Base-by-base conservation (phyloP, 2,797 vertebrate genomes). In the Echeneis naucrates region DNA sequence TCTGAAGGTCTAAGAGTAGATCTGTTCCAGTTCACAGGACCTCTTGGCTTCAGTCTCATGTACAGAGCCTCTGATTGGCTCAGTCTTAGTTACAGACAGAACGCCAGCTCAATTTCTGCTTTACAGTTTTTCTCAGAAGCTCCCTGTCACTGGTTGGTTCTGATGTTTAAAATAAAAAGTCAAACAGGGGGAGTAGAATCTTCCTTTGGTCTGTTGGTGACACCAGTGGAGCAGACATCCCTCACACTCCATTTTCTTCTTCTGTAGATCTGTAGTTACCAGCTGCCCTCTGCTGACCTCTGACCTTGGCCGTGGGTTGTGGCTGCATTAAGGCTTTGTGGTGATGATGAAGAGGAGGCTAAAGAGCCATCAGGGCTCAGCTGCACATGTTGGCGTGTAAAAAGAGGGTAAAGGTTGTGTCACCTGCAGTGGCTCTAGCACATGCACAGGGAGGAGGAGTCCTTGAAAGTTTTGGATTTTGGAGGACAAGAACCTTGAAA, bases 221-320 rank as follows among this genome's bases (percentile, higher is more conserved):
- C 30, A 35, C 10, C 33, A 35, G 33, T 35, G 8, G 30, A 3
- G 13, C 24, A 19, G 16, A 44, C 42, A n/a, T 9, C 21, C 0
- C 48, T 54, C 11, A 55, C 3, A 47, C 27, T 37, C 8, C 42
- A 23, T 50, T 5, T 37, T 16, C 35, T 35, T 59, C 60, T 40
- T 7, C 51, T 68, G 30, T 78, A 90, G 86, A 53, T 72, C 66
- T 23, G n/a, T n/a, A n/a, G n/a, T n/a, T n/a, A n/a, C n/a, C n/a
- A n/a, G n/a, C n/a, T n/a, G n/a, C n/a, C n/a, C n/a, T n/a, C n/a
- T n/a, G n/a, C n/a, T n/a, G 23, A 44, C n/a, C 13, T 8, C 68
- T 26, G 27, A 78, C 56, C 2, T 35, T 32, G 19, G 42, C 44
- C 19, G 38, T 23, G 3, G 38, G 24, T 52, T 44, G 13, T 30